phyloP scores from a whole-genome alignment of 2,113 vertebrate species.

The Cynopterus brachyotis region DNA sequence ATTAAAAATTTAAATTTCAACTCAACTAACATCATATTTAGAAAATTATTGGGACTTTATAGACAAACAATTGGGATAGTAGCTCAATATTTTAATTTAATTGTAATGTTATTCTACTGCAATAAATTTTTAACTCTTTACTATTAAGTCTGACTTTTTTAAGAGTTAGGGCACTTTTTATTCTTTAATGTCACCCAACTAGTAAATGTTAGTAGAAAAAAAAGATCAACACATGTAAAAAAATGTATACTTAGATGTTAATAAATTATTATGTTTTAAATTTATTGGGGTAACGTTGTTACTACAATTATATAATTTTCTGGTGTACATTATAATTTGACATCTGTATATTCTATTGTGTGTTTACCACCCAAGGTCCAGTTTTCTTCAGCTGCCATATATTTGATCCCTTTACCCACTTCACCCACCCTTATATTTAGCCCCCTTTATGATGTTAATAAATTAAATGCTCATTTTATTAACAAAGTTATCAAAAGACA shows the following conservation, averaged over 20 bases:
- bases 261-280: constrained; percentile 54
- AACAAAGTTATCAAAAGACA: constrained; percentile 73
- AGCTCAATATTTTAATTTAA: not conserved
- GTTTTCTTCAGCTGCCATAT: too few relatives aligned
- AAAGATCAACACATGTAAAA: constrained; percentile 66
- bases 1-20: not conserved
- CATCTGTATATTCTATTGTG: too few relatives aligned
- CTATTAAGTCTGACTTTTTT: constrained; percentile 59
- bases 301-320: too few relatives aligned
- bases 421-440: too few relatives aligned
- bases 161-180: not conserved
- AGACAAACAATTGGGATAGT: not conserved
- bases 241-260: constrained; percentile 66
- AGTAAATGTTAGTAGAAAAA: constrained; percentile 47
- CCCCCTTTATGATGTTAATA: constrained; percentile 52
- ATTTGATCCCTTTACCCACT: too few relatives aligned
- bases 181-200: constrained; percentile 57
- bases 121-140: not conserved
- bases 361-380: too few relatives aligned
- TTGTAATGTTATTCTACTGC: not conserved
- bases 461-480: constrained; percentile 73
- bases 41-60: not conserved
- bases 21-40: not conserved
- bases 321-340: too few relatives aligned
- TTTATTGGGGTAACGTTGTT: too few relatives aligned